A percentile compares a stretch with the other conserved stretches of the same genome.
Conservation (phyloP, 2,797 vertebrate species). For the Glyptemys insculpta region DNA sequence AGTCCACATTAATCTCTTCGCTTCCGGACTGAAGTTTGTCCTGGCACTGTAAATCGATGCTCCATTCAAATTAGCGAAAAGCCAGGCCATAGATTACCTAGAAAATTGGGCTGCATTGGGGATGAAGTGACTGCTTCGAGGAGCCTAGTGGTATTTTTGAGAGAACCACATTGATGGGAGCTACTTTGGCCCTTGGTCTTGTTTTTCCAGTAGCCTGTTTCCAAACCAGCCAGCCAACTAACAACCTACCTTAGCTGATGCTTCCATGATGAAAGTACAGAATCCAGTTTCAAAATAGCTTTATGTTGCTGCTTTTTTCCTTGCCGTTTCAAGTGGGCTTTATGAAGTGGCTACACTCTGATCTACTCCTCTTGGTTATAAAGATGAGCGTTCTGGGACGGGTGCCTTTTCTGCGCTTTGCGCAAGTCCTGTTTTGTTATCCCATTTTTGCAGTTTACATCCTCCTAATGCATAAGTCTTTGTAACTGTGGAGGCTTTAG, state of each 20-base stretch:
- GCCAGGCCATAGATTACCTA: background rate
- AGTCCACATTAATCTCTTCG: background rate
- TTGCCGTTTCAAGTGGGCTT: background rate
- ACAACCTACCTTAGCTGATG: too few relatives aligned
- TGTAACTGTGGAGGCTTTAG: background rate
- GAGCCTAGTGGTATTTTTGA: background rate
- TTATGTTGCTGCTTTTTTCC: background rate
- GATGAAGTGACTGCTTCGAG: background rate
- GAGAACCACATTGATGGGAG: background rate
- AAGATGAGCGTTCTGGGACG: background rate
- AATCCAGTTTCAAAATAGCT: background rate
- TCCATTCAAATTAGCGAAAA: background rate
- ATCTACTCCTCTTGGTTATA: background rate
- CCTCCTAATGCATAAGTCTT: background rate
- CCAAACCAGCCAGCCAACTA: background rate
- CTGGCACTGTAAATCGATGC: background rate
- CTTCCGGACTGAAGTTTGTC: background rate
- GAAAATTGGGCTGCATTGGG: background rate
- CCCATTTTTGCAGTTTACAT: rapidly evolving
- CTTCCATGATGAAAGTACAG: background rate
- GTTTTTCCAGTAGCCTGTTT: background rate
- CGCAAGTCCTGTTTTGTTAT: background rate
- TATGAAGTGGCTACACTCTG: background rate
- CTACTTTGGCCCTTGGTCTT: background rate
- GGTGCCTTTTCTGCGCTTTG: background rate